These are phyloP conservation scores for Asteroscopus sphinx DNA, from an alignment of 2,888 invertebrate species.

Conservation along the genomic window DNA sequence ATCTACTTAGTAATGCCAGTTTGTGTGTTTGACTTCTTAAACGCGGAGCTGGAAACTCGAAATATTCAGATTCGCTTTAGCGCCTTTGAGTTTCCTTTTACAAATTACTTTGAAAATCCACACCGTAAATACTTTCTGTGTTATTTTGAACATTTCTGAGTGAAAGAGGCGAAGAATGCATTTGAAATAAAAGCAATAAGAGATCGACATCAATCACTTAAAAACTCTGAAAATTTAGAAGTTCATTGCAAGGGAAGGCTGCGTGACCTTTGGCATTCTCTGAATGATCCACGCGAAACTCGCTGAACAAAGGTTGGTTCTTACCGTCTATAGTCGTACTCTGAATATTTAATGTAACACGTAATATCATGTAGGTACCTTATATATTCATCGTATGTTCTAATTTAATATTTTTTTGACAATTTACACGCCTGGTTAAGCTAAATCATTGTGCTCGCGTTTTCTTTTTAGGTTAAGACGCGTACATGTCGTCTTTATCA, in stretches of 20 bases:
- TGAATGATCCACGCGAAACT: slow-evolving; percentile 59
- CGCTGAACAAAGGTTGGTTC: slow-evolving; percentile 58
- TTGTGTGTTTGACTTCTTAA: slow-evolving; percentile 43
- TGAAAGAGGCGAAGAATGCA: slow-evolving; percentile 36
- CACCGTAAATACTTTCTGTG: slow-evolving; percentile 42
- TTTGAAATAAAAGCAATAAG: slow-evolving; percentile 52
- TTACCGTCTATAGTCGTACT: slow-evolving; percentile 44
- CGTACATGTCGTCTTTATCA: too few relatives aligned
- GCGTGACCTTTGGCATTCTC: slow-evolving; percentile 73
- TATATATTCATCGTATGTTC: slow-evolving; percentile 33
- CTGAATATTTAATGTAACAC: slow-evolving; percentile 68
- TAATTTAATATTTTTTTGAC: slow-evolving; percentile 42
- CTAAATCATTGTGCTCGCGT: slow-evolving; percentile 21
- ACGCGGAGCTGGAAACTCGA: slow-evolving; percentile 15
- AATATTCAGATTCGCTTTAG: slow-evolving; percentile 38
- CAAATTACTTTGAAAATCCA: slow-evolving; percentile 35
- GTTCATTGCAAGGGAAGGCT: slow-evolving; percentile 60
- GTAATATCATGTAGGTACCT: slow-evolving; percentile 54
- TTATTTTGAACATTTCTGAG: slow-evolving; percentile 32
- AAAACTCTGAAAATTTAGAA: slow-evolving; percentile 63
- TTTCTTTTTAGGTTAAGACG: slow-evolving; percentile 8
- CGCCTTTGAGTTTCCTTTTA: slow-evolving; percentile 40
- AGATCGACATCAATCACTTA: slow-evolving; percentile 60
- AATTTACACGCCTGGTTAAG: slow-evolving; percentile 29
- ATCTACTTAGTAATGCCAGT: slow-evolving; percentile 39